Evolutionary conservation across 2,888 invertebrate species (phyloP).

Genomic region (Epistrophe grossulariae): DNA sequence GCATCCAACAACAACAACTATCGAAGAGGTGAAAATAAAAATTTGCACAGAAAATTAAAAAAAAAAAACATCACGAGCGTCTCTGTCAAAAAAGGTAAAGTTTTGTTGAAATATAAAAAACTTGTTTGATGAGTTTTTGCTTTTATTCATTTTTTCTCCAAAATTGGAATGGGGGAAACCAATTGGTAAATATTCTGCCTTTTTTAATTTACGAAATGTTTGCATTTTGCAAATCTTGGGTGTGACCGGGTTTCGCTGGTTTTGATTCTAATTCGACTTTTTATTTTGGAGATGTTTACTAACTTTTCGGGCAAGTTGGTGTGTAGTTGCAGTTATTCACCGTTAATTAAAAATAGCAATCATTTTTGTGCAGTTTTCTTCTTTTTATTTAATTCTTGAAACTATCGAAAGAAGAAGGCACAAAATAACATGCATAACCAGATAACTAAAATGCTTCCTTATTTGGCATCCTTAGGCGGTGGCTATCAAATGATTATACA

Average conservation of each 20-base stretch:
- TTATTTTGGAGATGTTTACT: slow-evolving; percentile 19
- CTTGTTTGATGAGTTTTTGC: slow-evolving; percentile 56
- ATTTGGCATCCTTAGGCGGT: slow-evolving; percentile 7
- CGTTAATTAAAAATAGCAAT: neutral
- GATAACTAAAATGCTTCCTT: neutral
- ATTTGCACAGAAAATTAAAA: slow-evolving; percentile 40
- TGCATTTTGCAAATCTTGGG: slow-evolving; percentile 33
- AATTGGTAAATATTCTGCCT: slow-evolving; percentile 9
- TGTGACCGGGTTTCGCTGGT: slow-evolving; percentile 34
- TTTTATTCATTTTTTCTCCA: slow-evolving; percentile 8
- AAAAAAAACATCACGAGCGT: slow-evolving; percentile 57
- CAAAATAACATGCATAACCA: neutral
- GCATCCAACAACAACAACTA: slow-evolving; percentile 52
- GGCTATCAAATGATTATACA: neutral
- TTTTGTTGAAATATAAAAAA: slow-evolving; percentile 43
- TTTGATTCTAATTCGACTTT: neutral
- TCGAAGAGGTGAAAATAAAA: slow-evolving; percentile 44
- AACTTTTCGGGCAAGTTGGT: neutral
- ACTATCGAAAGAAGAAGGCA: neutral
- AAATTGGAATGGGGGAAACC: slow-evolving; percentile 29
- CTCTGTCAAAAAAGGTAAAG: slow-evolving; percentile 69
- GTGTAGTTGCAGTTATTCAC: neutral
- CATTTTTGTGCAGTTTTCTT: neutral
- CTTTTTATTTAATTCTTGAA: no score
- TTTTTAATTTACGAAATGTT: slow-evolving; percentile 2